Base-by-base conservation (phyloP, 1,140 invertebrate genomes). In the Ceratina japonica region DNA sequence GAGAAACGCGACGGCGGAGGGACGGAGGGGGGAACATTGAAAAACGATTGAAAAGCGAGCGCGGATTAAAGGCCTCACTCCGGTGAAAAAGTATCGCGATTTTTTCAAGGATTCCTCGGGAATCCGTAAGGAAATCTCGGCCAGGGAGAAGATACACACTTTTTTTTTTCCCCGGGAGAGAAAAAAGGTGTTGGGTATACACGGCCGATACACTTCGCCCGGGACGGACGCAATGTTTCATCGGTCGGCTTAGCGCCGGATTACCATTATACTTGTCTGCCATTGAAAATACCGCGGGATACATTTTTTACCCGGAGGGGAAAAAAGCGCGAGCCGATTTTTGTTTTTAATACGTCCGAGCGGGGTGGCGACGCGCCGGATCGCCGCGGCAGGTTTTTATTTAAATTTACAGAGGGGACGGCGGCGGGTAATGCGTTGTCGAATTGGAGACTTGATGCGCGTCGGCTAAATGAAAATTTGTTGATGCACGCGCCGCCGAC, bases 391-490 rank as follows among this genome's bases (percentile, higher is more conserved):
- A 13, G 66, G 27, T 61, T 83, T 83, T 83, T 83, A 64, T 69
- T 79, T 69, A 74, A 54, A 79, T 51, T 68, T 72, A 31, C 69
- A 24, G 24, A 16, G 64, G 15, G 54, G 20, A 44, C 37, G 10
- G 24, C n/a, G n/a, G n/a, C n/a, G 20, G 37, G 27, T 79, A 54
- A 83, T 80, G 64, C 63, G 22, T 78, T 59, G 76, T 83, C 59
- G 81, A 54, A 59, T 69, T 52, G 65, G 65, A 64, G 79, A 71
- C 81, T 83, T 80, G 81, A 79, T 71, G 82, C 66, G 18, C 65
- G 65, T 56, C n/a, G 74, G 37, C 20, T 80, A 83, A 84, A 84
- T 84, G 82, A 84, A 84, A 80, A 84, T 84, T 83, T 75, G 82
- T 83, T 62, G 76, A 80, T 59, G 37, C 44, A 18, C 31, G 27